These are phyloP conservation scores for Eupsittula cactorum DNA, from an alignment of 2,113 vertebrate species.

Conservation along the genomic window DNA sequence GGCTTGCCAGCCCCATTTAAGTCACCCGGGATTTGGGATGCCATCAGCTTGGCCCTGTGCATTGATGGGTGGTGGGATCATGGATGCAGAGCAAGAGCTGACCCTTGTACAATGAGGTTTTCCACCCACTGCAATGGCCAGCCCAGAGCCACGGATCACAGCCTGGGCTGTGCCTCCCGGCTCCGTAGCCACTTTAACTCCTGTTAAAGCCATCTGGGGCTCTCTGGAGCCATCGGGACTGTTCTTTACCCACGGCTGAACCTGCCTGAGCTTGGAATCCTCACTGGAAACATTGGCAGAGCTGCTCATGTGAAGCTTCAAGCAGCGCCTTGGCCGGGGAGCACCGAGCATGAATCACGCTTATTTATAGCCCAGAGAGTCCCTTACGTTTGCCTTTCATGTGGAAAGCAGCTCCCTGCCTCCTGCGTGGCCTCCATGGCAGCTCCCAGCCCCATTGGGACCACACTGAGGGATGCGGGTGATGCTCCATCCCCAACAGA, in stretches of 20 bases:
- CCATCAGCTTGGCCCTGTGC: neutral
- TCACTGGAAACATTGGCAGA: constrained; percentile 58
- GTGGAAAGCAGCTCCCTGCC: constrained; percentile 4
- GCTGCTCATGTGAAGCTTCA: neutral
- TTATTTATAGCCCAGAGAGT: constrained; percentile 47
- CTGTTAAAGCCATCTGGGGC: constrained; percentile 51
- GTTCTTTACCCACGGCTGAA: constrained; percentile 26
- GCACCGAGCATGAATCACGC: constrained; percentile 20
- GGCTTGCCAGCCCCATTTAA: neutral
- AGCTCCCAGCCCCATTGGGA: neutral
- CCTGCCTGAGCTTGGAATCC: constrained; percentile 60
- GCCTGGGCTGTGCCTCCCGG: neutral
- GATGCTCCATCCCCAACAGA: neutral
- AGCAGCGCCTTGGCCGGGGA: constrained; percentile 12
- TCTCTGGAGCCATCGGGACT: neutral
- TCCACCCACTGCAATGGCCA: neutral
- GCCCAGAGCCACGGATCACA: neutral
- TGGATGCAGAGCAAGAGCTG: neutral
- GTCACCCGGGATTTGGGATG: accelerated
- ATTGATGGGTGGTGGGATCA: accelerated
- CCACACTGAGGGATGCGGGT: neutral
- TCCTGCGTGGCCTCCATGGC: neutral
- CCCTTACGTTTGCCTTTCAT: neutral
- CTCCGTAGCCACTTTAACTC: neutral
- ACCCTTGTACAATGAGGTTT: neutral